Base-by-base conservation (phyloP, 2,888 invertebrate species). In the Plutella xylostella region DNA sequence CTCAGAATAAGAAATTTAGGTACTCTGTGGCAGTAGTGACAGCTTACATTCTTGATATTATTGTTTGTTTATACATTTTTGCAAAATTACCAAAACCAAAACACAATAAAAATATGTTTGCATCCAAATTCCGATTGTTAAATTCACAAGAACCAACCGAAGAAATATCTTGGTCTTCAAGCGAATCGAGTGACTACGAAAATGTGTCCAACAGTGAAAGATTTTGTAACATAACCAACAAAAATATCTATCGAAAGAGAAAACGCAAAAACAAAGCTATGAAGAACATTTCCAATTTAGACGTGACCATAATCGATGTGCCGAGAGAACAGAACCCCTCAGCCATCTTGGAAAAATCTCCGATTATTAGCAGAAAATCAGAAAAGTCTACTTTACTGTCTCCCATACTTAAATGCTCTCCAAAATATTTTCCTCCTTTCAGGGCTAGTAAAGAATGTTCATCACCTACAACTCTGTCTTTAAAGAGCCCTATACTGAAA, bases 81-180 rank as follows among this genome's bases (percentile, higher is more conserved):
- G 28, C 9, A 9, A n/a, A 28, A 3, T 4, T 12, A 28, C 28
- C 9, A 28, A 12, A n/a, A 28, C 2, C 6, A 17, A 22, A 44
- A n/a, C 21, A 25, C 22, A 46, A 47, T 28, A 37, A 45, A 47
- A 47, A 41, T 12, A 14, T 15, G 14, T 80, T 79, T 51, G 49
- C 51, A 3, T 54, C 65, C 7, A 79, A 74, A 53, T 80, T 80
- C 50, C 48, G 55, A 4, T 50, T 73, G 42, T 50, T 80, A 28
- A 70, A 71, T 52, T 74, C 77, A 2, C 79, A 80, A 63, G 69
- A 75, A 43, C 49, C 61, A 21, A 56, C 51, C n/a, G 69, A 69
- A 48, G 70, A 75, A 46, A 82, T 83, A 20, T 62, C 58, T 46
- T 79, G 78, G 79, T 70, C 79, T 12, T 68, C 65, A 3, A 77